Evolutionary conservation across 2,888 invertebrate species (phyloP).

Genomic region (Drosophila multiciliata): DNA sequence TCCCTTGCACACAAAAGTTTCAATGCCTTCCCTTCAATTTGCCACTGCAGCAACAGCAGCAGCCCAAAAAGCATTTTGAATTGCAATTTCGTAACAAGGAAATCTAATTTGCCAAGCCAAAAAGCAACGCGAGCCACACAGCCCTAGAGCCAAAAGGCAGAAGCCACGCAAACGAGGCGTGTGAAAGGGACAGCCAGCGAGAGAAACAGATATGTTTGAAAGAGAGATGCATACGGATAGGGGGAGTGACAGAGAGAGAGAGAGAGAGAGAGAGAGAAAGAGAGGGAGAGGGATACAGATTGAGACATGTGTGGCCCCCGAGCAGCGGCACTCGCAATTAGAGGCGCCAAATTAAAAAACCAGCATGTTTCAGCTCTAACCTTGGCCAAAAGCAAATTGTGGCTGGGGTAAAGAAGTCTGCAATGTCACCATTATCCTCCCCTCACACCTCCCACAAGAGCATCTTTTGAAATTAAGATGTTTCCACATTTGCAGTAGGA

Average conservation of each 20-base stretch:
- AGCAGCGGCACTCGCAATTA: slow-evolving; percentile 62
- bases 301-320: slow-evolving; percentile 18
- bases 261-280: not conserved
- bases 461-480: slow-evolving; percentile 36
- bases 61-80: slow-evolving; percentile 58
- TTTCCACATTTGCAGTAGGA: slow-evolving; percentile 10
- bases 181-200: not conserved
- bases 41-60: slow-evolving; percentile 25
- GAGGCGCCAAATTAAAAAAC: slow-evolving; percentile 62
- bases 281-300: not conserved
- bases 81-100: slow-evolving; percentile 68
- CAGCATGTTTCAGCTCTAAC: slow-evolving; percentile 52
- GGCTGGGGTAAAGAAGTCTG: slow-evolving; percentile 2
- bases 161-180: slow-evolving; percentile 10
- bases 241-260: not conserved
- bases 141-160: not conserved
- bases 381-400: slow-evolving; percentile 48
- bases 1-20: slow-evolving; percentile 11
- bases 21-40: not conserved
- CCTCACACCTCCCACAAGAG: slow-evolving; percentile 1
- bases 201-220: slow-evolving; percentile 5
- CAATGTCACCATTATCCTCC: not conserved
- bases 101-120: slow-evolving; percentile 65
- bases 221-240: not conserved
- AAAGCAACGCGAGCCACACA: slow-evolving; percentile 44